Base-by-base conservation (phyloP, 2,113 vertebrate genomes). In the Hiodon tergisus region DNA sequence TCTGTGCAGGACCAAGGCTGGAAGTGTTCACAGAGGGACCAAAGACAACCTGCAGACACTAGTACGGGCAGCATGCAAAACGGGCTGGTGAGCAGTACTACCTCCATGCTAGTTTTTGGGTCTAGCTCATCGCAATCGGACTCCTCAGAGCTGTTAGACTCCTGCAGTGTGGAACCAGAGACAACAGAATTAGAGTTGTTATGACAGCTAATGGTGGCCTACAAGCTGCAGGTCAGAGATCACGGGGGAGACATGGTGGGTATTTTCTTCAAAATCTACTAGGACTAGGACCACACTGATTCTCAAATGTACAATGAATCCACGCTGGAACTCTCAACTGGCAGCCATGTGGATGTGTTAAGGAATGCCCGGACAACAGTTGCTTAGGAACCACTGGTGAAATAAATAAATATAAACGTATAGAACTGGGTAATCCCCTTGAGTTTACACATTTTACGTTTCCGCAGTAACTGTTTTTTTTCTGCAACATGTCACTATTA, bases 41-140 rank as follows among this genome's bases (percentile, higher is more conserved):
- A n/a, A 16, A 63, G 14, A 52, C 8, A 57, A 57, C 62, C 65
- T 57, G 62, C 46, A 14, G 61, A 76, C 52, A 72, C 17, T 59
- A n/a, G 52, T 47, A 69, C 10, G 71, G 66, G 63, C 78, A 65
- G 77, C 81, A 84, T 84, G 80, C 75, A 81, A 48, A 54, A 51
- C n/a, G 70, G 72, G 48, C 51, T 46, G 51, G 6, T 62, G 72
- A 62, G 61, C 66, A 67, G 67, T 73, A 80, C 90, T 97, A 99
- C 97, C 97, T 99, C 95, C 97, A 99, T 98, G 85, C 96, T 96
- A 81, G 95, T 94, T 90, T 96, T 95, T 86, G 94, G 95, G 84
- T 95, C 96, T 85, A 98, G 89, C 86, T 99, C 97, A 82, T 98
- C 96, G 87, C 96, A 98, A 84, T 99, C 97, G 54, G 96, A 99